Evolutionary conservation across 2,797 vertebrate species (phyloP).

Genomic region (Hippopotamyrus pictus): DNA sequence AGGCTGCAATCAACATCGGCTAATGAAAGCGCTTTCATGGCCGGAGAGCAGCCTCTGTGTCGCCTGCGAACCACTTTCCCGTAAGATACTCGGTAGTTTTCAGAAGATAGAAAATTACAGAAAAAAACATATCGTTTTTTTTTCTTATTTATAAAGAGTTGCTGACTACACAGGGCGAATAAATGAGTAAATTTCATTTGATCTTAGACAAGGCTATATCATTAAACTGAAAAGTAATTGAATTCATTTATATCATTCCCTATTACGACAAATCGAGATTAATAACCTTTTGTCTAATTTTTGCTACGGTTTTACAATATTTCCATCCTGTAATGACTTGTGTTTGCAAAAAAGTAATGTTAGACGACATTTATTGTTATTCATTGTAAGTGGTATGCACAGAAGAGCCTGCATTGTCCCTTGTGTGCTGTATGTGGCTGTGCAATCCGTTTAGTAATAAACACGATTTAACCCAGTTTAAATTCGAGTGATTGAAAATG

Average conservation of each 20-base stretch:
- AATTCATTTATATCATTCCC: neutral
- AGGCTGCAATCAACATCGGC: slow-evolving; percentile 11
- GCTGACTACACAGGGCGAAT: neutral
- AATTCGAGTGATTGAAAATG: slow-evolving; percentile 9
- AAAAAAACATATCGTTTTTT: neutral
- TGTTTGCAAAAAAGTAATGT: neutral
- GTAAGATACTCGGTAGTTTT: neutral
- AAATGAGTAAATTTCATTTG: neutral
- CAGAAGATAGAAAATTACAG: neutral
- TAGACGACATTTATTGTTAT: slow-evolving; percentile 7
- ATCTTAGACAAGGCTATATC: neutral
- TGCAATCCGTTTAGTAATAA: slow-evolving; percentile 4
- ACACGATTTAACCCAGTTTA: slow-evolving; percentile 18
- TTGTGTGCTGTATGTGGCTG: neutral
- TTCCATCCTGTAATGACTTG: neutral
- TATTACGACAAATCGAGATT: neutral
- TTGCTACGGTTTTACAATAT: neutral
- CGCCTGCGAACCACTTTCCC: neutral
- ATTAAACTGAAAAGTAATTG: neutral
- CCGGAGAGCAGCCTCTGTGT: neutral
- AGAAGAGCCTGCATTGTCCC: neutral
- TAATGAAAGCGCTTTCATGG: neutral
- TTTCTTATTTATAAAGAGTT: neutral
- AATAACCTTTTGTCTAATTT: neutral
- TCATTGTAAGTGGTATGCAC: neutral